Evolutionary conservation across 2,888 invertebrate species (phyloP).

Genomic region (Cremastinae sp.): DNA sequence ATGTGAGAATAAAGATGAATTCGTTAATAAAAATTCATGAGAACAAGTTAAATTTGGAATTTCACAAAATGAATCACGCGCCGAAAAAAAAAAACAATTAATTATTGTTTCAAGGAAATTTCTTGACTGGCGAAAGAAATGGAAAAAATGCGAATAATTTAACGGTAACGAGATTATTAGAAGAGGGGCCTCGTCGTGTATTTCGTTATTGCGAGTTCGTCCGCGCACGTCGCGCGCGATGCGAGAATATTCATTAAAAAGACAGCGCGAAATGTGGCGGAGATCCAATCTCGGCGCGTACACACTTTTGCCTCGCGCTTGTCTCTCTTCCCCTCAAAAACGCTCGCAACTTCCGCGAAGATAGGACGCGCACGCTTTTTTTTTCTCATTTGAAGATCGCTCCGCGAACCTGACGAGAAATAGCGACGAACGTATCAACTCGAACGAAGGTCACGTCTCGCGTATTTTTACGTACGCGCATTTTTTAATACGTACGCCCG

Average conservation of each 20-base stretch:
- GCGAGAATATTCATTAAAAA: conserved; percentile 44
- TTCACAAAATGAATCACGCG: too few relatives aligned
- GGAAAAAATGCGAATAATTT: conserved; percentile 24
- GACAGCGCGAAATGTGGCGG: conserved; percentile 38
- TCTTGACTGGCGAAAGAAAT: conserved; percentile 9
- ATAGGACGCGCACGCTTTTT: conserved; percentile 5
- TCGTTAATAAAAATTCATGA: too few relatives aligned
- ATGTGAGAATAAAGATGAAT: too few relatives aligned
- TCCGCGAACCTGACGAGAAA: conserved; percentile 5
- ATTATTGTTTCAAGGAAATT: not conserved
- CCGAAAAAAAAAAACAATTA: conserved; percentile 3
- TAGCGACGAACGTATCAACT: conserved; percentile 23
- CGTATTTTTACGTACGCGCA: conserved; percentile 26
- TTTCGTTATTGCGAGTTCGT: conserved; percentile 4
- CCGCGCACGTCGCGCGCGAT: not conserved
- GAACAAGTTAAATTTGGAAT: too few relatives aligned
- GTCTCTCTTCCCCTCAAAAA: conserved; percentile 8
- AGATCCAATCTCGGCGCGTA: conserved; percentile 49
- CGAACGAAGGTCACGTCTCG: conserved; percentile 45
- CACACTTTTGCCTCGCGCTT: not conserved
- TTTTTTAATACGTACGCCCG: too few relatives aligned
- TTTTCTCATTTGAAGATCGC: conserved; percentile 28
- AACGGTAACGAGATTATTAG: conserved; percentile 18
- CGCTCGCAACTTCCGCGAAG: not conserved
- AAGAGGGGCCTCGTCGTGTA: conserved; percentile 20